Percentiles rank a stretch among this genome's conserved stretches.
phyloP scores from a whole-genome alignment of 2,888 invertebrate genomes.

The Melikaiella ostensackeni region DNA sequence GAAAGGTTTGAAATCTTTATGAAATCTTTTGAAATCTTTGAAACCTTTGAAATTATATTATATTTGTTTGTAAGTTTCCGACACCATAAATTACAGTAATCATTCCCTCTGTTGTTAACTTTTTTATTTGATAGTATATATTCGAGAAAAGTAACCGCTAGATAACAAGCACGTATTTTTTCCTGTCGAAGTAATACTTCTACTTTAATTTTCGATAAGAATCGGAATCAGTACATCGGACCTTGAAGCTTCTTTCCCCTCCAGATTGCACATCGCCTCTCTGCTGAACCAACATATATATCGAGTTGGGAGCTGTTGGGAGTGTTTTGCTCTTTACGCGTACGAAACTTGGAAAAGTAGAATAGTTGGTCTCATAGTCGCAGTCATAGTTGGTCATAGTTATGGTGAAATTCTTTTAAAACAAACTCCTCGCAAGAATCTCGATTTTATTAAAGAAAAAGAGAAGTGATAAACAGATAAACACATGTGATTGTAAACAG shows the following conservation, averaged over 20 bases:
- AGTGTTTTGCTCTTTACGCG: conserved; percentile 11
- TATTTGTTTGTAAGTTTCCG: no score
- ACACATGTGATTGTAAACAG: no score
- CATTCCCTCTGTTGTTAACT: no score
- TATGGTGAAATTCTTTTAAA: background rate
- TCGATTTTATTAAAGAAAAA: background rate
- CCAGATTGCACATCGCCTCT: conserved; percentile 4
- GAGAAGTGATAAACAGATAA: background rate
- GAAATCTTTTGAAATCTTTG: no score
- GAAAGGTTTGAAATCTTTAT: no score
- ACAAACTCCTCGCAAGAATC: background rate
- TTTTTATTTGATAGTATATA: background rate
- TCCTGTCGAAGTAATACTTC: background rate
- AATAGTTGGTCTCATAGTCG: background rate
- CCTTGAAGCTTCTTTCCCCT: conserved; percentile 22
- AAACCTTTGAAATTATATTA: no score
- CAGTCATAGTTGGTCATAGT: background rate
- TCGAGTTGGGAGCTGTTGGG: conserved; percentile 9
- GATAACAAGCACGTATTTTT: background rate
- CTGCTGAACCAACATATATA: background rate
- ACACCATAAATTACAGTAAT: no score
- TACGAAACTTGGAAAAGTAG: conserved; percentile 14
- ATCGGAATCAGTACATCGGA: background rate
- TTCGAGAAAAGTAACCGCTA: background rate
- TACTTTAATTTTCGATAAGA: background rate